Conservation (phyloP, 2,888 invertebrate species). For the Temnothorax ravouxi region DNA sequence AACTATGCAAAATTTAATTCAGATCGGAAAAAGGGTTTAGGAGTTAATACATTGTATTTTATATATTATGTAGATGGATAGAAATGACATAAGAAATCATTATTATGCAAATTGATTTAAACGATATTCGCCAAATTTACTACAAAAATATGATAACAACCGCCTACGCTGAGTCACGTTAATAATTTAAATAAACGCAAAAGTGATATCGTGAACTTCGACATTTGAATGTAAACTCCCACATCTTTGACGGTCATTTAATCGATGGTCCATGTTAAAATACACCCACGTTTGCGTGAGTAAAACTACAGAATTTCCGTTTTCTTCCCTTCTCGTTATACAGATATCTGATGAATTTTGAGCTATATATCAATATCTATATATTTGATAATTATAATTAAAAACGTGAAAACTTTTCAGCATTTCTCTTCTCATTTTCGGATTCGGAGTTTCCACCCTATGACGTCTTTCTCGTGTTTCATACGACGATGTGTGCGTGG, state of each 20-base stretch:
- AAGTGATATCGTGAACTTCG: neutral
- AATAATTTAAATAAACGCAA: neutral
- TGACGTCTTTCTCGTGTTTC: neutral
- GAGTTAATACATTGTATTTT: too few relatives aligned
- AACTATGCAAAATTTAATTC: too few relatives aligned
- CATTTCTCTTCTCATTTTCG: neutral
- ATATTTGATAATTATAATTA: neutral
- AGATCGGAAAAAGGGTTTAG: too few relatives aligned
- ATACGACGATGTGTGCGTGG: neutral
- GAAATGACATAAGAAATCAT: slow-evolving; percentile 3
- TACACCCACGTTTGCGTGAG: neutral
- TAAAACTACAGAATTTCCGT: neutral
- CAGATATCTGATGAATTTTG: neutral
- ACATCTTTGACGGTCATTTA: slow-evolving; percentile 17
- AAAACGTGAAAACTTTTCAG: neutral
- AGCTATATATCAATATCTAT: neutral
- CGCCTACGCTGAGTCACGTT: neutral
- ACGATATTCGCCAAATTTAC: neutral
- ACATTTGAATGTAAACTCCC: slow-evolving; percentile 10
- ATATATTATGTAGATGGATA: neutral
- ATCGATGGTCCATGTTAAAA: slow-evolving; percentile 4
- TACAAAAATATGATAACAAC: neutral
- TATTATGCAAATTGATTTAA: neutral
- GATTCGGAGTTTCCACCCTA: neutral
- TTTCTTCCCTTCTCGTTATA: neutral